Evolutionary conservation across 2,797 vertebrate genomes (phyloP).

Genomic region (Argya squamiceps): DNA sequence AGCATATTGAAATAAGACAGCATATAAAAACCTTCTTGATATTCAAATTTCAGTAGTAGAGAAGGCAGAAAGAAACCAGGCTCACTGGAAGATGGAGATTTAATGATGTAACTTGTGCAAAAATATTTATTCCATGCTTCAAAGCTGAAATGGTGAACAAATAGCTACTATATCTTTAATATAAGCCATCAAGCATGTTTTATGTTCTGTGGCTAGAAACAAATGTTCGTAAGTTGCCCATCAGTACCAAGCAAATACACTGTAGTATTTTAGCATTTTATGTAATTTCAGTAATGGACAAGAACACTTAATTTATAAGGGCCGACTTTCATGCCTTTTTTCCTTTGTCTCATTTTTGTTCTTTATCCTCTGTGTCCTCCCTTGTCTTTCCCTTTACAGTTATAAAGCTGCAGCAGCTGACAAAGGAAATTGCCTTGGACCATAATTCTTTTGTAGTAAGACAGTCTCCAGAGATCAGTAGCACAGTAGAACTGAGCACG

Average conservation of each 20-base stretch:
- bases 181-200: background rate
- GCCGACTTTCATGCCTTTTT: background rate
- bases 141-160: background rate
- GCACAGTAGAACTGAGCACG: background rate
- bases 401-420: slow-evolving; percentile 34
- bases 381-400: background rate
- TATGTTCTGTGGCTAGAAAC: background rate
- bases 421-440: slow-evolving; percentile 41
- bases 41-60: background rate
- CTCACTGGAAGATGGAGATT: background rate
- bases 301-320: background rate
- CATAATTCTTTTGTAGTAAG: slow-evolving; percentile 33
- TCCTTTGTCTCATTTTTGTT: slow-evolving; percentile 14
- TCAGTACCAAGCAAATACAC: background rate
- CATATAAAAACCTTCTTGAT: background rate
- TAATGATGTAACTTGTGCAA: background rate
- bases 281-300: background rate
- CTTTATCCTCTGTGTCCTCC: background rate
- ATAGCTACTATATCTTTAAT: background rate
- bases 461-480: background rate
- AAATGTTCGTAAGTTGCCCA: background rate
- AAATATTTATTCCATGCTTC: background rate
- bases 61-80: background rate
- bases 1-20: background rate
- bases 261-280: background rate